Percentiles rank a stretch among this genome's conserved stretches.
Conservation (phyloP, 2,797 vertebrate genomes). For the Megalops cyprinoides region DNA sequence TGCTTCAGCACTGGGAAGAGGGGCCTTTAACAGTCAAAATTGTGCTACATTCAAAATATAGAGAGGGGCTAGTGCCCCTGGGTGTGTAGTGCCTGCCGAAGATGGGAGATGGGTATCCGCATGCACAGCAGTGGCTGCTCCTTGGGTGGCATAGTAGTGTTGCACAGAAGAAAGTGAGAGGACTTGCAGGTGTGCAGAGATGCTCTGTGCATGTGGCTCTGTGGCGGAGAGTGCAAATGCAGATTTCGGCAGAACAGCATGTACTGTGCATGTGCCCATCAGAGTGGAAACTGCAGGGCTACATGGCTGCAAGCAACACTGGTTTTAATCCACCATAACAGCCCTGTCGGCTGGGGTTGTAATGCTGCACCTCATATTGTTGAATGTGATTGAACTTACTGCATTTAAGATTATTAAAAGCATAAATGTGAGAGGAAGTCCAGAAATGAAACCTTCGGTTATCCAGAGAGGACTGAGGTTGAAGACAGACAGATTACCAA, state of each 20-base stretch:
- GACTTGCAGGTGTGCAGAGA: neutral
- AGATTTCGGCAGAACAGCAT: too few species aligned
- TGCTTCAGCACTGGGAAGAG: neutral
- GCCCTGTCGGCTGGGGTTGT: neutral
- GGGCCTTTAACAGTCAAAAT: neutral
- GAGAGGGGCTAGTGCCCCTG: too few species aligned
- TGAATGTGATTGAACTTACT: neutral
- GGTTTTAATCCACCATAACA: neutral
- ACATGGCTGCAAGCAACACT: too few species aligned
- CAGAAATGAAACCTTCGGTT: neutral
- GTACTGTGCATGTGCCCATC: too few species aligned
- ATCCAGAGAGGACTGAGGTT: neutral
- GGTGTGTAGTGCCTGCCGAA: too few species aligned
- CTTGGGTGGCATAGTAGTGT: neutral
- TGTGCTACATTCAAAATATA: too few species aligned
- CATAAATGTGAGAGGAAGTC: neutral
- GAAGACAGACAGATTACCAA: neutral
- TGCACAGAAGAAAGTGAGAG: too few species aligned
- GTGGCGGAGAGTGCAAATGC: too few species aligned
- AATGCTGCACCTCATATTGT: neutral
- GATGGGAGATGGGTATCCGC: neutral
- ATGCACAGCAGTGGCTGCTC: neutral
- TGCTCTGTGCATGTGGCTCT: neutral
- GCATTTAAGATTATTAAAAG: slow-evolving; percentile 1
- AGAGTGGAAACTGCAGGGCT: too few species aligned